phyloP scores from a whole-genome alignment of 2,888 invertebrate genomes.

The Andricus quercusramuli region DNA sequence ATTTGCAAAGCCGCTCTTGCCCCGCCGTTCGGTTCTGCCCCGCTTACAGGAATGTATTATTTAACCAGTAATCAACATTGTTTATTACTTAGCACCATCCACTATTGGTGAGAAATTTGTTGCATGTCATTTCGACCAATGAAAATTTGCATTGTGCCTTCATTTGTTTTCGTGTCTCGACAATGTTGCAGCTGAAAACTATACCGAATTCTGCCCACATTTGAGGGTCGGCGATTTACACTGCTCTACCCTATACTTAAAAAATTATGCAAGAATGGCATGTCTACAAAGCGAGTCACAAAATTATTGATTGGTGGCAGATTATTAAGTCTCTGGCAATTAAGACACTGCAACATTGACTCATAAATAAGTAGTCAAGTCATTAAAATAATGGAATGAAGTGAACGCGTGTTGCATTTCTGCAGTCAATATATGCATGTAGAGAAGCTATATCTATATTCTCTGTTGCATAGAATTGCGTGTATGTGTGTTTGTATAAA shows the following conservation, averaged over 20 bases:
- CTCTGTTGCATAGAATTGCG: neutral
- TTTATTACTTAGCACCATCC: too few relatives aligned
- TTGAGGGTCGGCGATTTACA: too few relatives aligned
- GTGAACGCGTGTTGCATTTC: neutral
- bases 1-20: too few relatives aligned
- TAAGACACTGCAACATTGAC: neutral
- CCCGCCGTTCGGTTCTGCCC: too few relatives aligned
- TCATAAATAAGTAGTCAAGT: slow-evolving; percentile 9
- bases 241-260: neutral
- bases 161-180: too few relatives aligned
- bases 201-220: too few relatives aligned
- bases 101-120: too few relatives aligned
- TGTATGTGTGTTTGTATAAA: neutral
- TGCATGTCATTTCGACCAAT: too few relatives aligned
- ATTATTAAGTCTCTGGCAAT: neutral
- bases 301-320: neutral
- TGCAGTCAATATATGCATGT: neutral
- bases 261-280: neutral
- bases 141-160: too few relatives aligned
- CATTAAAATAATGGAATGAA: slow-evolving; percentile 18
- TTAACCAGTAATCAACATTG: too few relatives aligned
- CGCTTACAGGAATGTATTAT: too few relatives aligned
- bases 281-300: neutral
- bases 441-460: neutral
- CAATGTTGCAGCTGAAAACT: too few relatives aligned